Evolutionary conservation across 2,113 vertebrate genomes (phyloP).

Genomic region (Ondatra zibethicus): DNA sequence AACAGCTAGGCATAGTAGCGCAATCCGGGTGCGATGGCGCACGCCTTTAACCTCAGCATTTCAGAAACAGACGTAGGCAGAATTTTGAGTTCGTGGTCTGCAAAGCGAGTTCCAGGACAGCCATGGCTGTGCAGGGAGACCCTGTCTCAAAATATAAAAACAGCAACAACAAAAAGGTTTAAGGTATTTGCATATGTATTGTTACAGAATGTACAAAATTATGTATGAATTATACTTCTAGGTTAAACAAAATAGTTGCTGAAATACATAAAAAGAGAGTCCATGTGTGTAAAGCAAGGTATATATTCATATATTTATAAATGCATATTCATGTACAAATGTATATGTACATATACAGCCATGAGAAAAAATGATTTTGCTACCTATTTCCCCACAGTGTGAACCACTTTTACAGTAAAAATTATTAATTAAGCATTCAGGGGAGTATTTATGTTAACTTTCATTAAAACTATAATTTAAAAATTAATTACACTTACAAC

Average conservation of each 20-base stretch:
- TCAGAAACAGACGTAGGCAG: neutral
- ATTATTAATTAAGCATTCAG: neutral
- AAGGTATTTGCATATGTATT: constrained; percentile 70
- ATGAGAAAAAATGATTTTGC: neutral
- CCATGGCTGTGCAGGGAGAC: neutral
- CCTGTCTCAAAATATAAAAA: neutral
- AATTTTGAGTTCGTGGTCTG: neutral
- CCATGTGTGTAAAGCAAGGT: constrained; percentile 51
- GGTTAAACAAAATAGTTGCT: constrained; percentile 68
- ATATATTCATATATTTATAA: constrained; percentile 31
- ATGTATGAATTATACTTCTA: constrained; percentile 67
- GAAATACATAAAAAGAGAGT: constrained; percentile 57
- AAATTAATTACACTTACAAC: constrained; percentile 35
- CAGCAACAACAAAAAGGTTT: neutral
- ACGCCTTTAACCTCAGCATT: neutral
- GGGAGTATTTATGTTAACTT: constrained; percentile 27
- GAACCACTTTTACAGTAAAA: neutral
- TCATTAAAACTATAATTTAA: constrained; percentile 51
- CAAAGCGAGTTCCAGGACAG: neutral
- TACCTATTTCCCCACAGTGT: neutral
- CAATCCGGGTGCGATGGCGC: too few species aligned
- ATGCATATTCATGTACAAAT: constrained; percentile 46
- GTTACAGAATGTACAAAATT: constrained; percentile 65
- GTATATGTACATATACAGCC: neutral
- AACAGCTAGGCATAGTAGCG: neutral